These are phyloP conservation scores for Drosophila pruinosa DNA, from an alignment of 1,140 invertebrate genomes.

Conservation along the genomic window DNA sequence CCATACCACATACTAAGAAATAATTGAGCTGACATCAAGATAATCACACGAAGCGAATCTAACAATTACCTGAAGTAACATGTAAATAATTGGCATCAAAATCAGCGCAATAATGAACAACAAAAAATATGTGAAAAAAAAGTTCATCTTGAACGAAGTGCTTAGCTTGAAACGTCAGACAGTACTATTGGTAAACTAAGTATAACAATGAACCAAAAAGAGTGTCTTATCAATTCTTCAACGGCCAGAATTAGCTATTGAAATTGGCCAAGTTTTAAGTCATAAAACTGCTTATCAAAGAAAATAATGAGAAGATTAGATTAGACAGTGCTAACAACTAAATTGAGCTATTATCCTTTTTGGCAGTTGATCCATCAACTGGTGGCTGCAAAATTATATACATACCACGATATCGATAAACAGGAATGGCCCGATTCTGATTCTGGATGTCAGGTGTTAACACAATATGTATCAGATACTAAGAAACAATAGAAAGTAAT, in stretches of 20 bases:
- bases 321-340: too few species aligned
- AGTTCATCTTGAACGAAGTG: neutral
- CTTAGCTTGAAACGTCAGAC: neutral
- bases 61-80: slow-evolving; percentile 49
- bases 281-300: too few species aligned
- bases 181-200: too few species aligned
- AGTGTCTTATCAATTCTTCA: neutral
- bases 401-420: too few species aligned
- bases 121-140: neutral
- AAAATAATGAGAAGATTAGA: too few species aligned
- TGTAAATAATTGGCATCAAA: slow-evolving; percentile 33
- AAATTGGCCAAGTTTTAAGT: slow-evolving; percentile 37
- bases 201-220: neutral
- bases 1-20: slow-evolving; percentile 27
- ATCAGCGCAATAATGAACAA: slow-evolving; percentile 19
- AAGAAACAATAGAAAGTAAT: neutral
- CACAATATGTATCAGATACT: slow-evolving; percentile 24
- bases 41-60: neutral
- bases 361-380: too few species aligned
- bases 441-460: too few species aligned
- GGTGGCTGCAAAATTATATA: too few species aligned
- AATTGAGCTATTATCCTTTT: too few species aligned
- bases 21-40: neutral
- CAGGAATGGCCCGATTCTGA: too few species aligned
- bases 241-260: neutral